phyloP scores from a whole-genome alignment of 2,888 invertebrate species.

The Sturmia bella region DNA sequence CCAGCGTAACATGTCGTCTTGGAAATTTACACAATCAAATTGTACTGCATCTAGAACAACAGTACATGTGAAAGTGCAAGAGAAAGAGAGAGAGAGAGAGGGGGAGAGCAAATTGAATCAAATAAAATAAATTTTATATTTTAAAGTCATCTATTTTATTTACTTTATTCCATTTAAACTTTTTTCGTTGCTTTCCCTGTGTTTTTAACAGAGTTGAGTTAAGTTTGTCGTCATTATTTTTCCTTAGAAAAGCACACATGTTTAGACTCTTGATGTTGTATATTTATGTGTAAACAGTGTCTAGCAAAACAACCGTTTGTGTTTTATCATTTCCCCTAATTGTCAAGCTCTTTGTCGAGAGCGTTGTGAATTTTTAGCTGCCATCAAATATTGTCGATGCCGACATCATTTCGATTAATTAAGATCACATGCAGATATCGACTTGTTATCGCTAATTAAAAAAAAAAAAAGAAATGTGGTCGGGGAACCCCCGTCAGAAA shows the following conservation, averaged over 20 bases:
- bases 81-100: not conserved
- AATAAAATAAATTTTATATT: constrained; percentile 46
- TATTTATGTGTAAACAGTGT: constrained; percentile 3
- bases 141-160: constrained; percentile 57
- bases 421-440: too few relatives aligned
- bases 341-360: too few relatives aligned
- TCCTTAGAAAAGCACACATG: constrained; percentile 15
- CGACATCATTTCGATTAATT: too few relatives aligned
- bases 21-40: constrained; percentile 42
- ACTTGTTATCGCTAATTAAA: too few relatives aligned
- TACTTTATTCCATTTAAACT: constrained; percentile 10
- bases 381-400: too few relatives aligned
- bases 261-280: not conserved
- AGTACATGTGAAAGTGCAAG: not conserved
- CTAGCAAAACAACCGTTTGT: not conserved
- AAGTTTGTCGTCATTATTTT: not conserved
- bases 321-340: too few relatives aligned
- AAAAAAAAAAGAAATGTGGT: too few relatives aligned
- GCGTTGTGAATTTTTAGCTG: too few relatives aligned
- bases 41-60: constrained; percentile 22
- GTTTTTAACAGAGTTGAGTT: constrained; percentile 19
- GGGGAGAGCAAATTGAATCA: constrained; percentile 8
- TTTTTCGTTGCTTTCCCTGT: not conserved
- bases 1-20: constrained; percentile 53
- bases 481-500: too few relatives aligned